A percentile compares a stretch with the other conserved stretches of the same genome.
These are phyloP conservation scores for Xerus inauris DNA, from an alignment of 2,113 vertebrate species.

Conservation along the genomic window DNA sequence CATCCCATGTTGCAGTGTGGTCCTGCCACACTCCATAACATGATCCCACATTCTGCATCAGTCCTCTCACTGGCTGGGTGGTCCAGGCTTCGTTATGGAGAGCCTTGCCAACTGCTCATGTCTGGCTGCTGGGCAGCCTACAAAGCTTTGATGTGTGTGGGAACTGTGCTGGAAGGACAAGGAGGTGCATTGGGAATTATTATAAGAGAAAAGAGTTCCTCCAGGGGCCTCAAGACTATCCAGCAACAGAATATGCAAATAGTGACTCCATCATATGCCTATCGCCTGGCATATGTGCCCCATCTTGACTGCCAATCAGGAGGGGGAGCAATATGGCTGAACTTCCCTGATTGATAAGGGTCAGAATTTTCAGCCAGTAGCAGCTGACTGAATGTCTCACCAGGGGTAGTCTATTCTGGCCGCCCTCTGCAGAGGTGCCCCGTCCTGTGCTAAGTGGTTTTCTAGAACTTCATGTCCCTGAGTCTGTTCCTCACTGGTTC, in stretches of 20 bases:
- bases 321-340: not conserved
- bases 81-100: not conserved
- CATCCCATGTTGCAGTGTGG: not conserved
- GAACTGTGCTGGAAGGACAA: not conserved
- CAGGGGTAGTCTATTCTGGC: not conserved
- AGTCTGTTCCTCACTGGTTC: not conserved
- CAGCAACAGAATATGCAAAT: not conserved
- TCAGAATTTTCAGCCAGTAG: too few relatives aligned
- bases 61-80: not conserved
- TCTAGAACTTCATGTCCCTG: not conserved
- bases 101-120: not conserved
- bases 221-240: not conserved
- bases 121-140: not conserved
- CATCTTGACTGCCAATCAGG: not conserved
- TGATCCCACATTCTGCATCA: constrained; percentile 9
- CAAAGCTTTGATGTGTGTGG: not conserved
- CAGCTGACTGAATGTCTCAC: not conserved
- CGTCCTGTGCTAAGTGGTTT: not conserved
- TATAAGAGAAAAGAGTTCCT: not conserved
- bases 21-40: not conserved
- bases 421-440: not conserved
- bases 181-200: not conserved
- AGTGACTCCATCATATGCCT: not conserved
- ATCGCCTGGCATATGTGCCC: not conserved
- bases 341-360: too few relatives aligned